Percentiles rank a stretch among this genome's conserved stretches.
Conservation (phyloP, 2,113 vertebrate genomes). For the Zosterops lateralis region DNA sequence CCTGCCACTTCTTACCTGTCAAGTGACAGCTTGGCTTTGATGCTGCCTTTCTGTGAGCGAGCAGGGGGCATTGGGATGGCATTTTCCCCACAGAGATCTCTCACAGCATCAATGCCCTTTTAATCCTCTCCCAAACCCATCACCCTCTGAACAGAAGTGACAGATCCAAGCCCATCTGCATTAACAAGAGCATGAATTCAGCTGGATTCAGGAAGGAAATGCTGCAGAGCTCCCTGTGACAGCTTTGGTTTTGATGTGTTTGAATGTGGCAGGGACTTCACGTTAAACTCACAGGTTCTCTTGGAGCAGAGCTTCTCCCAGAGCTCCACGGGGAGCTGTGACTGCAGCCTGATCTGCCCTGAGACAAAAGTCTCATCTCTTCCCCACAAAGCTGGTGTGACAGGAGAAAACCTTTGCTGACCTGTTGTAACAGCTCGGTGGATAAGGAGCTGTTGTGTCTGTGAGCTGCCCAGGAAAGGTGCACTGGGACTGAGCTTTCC, state of each 20-base stretch:
- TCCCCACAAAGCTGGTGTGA: background rate
- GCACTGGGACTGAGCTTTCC: rapidly evolving
- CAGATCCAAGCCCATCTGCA: background rate
- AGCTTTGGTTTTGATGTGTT: background rate
- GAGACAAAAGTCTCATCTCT: background rate
- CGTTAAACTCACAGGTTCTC: background rate
- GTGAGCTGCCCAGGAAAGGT: background rate
- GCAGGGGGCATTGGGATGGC: background rate
- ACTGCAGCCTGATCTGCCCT: background rate
- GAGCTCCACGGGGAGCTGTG: background rate
- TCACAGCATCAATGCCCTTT: background rate
- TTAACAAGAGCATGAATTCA: background rate
- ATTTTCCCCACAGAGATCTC: background rate
- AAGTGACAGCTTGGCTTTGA: background rate
- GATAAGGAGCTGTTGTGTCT: background rate
- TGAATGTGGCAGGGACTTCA: constrained; percentile 10
- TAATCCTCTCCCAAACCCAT: constrained; percentile 12
- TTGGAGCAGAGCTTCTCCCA: constrained; percentile 18
- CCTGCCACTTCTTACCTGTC: constrained; percentile 47
- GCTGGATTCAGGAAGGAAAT: background rate
- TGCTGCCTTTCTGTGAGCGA: background rate
- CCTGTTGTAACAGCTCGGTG: background rate
- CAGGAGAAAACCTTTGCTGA: background rate
- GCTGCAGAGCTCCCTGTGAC: background rate
- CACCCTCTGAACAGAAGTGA: background rate